These are phyloP conservation scores for Andrena praecox DNA, from an alignment of 2,888 invertebrate genomes.

Conservation along the genomic window DNA sequence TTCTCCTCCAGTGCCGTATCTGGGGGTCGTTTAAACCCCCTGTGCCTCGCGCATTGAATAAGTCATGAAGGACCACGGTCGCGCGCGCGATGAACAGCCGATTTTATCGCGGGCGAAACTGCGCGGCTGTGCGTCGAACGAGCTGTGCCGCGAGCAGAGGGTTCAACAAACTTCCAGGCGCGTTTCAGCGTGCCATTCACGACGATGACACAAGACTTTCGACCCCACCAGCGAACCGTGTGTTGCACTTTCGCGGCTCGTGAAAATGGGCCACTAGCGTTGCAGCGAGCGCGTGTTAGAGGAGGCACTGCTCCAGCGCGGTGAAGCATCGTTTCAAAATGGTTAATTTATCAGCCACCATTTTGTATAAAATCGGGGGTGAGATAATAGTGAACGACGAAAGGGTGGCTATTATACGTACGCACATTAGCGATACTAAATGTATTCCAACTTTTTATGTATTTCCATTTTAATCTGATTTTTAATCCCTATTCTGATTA, in stretches of 20 bases:
- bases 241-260: conserved; percentile 51
- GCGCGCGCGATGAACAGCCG: conserved; percentile 37
- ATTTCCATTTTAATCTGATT: no score
- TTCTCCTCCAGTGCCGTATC: conserved; percentile 15
- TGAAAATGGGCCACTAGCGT: conserved; percentile 37
- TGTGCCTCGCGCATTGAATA: conserved; percentile 34
- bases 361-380: no score
- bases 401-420: no score
- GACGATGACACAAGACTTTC: conserved; percentile 51
- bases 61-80: conserved; percentile 40
- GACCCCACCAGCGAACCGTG: conserved; percentile 23
- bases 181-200: conserved; percentile 55
- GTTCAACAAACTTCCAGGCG: conserved; percentile 51
- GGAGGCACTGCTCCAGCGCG: no score
- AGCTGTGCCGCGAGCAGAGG: conserved; percentile 31
- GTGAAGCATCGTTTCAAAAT: no score
- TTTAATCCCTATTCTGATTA: no score
- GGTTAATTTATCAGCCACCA: no score
- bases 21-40: conserved; percentile 10
- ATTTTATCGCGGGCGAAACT: conserved; percentile 54
- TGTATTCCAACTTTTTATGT: no score
- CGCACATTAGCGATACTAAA: no score
- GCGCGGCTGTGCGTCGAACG: conserved; percentile 42
- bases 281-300: not conserved
- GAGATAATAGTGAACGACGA: no score